Base-by-base conservation (phyloP, 2,797 vertebrate species). In the Gadopsis marmoratus region DNA sequence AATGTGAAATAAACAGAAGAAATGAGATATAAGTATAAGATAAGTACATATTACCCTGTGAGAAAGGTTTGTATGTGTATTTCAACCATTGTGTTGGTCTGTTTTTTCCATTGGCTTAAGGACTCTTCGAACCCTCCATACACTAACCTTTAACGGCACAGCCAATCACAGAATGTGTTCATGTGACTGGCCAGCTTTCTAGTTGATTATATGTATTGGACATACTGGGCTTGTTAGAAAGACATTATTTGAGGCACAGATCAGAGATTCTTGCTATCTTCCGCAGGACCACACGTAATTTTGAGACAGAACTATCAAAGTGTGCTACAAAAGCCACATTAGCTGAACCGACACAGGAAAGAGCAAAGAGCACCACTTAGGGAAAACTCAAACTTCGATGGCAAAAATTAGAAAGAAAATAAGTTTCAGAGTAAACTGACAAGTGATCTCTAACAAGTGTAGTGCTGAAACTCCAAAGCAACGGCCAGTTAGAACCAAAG, bases 381-480 rank as follows among this genome's bases (percentile, higher is more conserved):
- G 75, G 17, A 45, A 45, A 58, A 56, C 56, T 68, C 45, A 55
- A 59, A 79, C 21, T 35, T 35, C 13, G 16, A n/a, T 51, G 9
- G 9, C 51, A 70, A 43, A 76, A 73, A 47, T 47, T 11, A 11
- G 2, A 73, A 29, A 17, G 10, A 41, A 60, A 51, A 68, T 31
- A 61, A 21, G 41, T 55, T 68, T 51, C 5, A 47, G 23, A 71
- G 41, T 39, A 56, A n/a, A 69, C 55, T 68, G 55, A 58, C 14
- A 47, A 53, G 71, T 60, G 58, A 81, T 70, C 56, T 58, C 12
- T 39, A 54, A 66, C 13, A 56, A 53, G 23, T 37, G 55, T 43
- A 31, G 14, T 12, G 35, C 67, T 31, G 11, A 43, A 78, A 71
- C 26, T 74, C 41, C 37, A 74, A 79, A 76, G 48, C 62, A 74